Conservation (phyloP, 2,888 invertebrate genomes). For the Yponomeuta cagnagella region DNA sequence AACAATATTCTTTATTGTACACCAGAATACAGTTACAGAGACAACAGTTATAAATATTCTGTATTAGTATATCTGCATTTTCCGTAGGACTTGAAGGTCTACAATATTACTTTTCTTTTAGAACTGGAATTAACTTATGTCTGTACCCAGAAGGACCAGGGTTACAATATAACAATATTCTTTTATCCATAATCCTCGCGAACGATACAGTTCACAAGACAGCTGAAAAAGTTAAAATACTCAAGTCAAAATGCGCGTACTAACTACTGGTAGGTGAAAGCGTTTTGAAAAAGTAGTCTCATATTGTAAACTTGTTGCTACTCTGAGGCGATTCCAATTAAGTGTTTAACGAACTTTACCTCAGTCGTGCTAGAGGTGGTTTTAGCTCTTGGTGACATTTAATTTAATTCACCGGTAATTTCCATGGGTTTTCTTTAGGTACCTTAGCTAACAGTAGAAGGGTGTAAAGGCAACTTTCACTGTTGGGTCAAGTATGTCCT, state of each 20-base stretch:
- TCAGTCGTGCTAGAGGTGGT: neutral
- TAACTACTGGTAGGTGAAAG: neutral
- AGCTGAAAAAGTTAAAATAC: neutral
- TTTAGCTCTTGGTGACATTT: neutral
- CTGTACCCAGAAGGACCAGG: too few relatives aligned
- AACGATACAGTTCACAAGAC: too few relatives aligned
- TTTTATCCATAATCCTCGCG: too few relatives aligned
- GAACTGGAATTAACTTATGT: too few relatives aligned
- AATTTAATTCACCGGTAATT: neutral
- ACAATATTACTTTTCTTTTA: too few relatives aligned
- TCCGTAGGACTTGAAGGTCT: too few relatives aligned
- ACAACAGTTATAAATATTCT: too few relatives aligned
- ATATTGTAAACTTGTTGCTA: neutral
- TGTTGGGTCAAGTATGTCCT: too few relatives aligned
- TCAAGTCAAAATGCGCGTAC: neutral
- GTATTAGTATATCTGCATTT: too few relatives aligned
- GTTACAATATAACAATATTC: too few relatives aligned
- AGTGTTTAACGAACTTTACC: neutral
- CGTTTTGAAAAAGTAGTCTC: neutral
- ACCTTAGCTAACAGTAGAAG: neutral
- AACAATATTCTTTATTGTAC: too few relatives aligned
- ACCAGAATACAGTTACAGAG: too few relatives aligned
- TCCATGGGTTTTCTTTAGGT: neutral
- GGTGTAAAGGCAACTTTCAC: neutral
- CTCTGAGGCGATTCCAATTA: neutral